Evolutionary conservation across 2,888 invertebrate species (phyloP).

Genomic region (Rhagium mordax): DNA sequence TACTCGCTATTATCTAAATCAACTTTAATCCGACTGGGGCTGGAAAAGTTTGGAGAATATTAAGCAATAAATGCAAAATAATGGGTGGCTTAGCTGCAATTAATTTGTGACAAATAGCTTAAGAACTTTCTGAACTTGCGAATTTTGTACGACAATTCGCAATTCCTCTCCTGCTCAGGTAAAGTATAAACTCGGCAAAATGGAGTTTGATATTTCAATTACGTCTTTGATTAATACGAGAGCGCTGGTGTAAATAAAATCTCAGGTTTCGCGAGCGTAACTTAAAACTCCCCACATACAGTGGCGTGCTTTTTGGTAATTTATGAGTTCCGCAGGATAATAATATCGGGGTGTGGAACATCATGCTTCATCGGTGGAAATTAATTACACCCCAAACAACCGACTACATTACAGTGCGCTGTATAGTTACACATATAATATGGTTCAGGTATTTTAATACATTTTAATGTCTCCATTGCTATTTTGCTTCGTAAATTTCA

Average conservation of each 20-base stretch:
- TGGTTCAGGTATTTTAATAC: slow-evolving; percentile 14
- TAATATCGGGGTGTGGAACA: slow-evolving; percentile 44
- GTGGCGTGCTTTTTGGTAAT: slow-evolving; percentile 44
- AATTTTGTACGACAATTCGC: neutral
- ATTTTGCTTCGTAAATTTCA: neutral
- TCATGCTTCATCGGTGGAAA: slow-evolving; percentile 45
- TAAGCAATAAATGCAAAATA: slow-evolving; percentile 9
- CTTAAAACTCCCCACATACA: slow-evolving; percentile 43
- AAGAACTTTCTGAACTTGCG: neutral
- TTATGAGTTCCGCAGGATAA: slow-evolving; percentile 44
- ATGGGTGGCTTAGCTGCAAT: slow-evolving; percentile 7
- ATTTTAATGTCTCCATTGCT: neutral
- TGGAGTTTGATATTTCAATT: slow-evolving; percentile 47
- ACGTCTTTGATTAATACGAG: slow-evolving; percentile 49
- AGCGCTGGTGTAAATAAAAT: slow-evolving; percentile 49
- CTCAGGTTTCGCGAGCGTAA: slow-evolving; percentile 48
- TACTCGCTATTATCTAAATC: neutral
- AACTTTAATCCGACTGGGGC: neutral
- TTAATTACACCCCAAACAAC: slow-evolving; percentile 39
- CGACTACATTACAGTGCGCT: slow-evolving; percentile 11
- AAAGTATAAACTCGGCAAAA: slow-evolving; percentile 4
- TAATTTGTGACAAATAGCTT: neutral
- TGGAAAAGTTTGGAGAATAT: slow-evolving; percentile 6
- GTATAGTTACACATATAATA: neutral
- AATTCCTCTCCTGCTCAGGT: slow-evolving; percentile 2